Evolutionary conservation across 2,797 vertebrate species (phyloP), one percentile per base, ranked within the genome.

Genomic region (Meriones psammophilus): DNA sequence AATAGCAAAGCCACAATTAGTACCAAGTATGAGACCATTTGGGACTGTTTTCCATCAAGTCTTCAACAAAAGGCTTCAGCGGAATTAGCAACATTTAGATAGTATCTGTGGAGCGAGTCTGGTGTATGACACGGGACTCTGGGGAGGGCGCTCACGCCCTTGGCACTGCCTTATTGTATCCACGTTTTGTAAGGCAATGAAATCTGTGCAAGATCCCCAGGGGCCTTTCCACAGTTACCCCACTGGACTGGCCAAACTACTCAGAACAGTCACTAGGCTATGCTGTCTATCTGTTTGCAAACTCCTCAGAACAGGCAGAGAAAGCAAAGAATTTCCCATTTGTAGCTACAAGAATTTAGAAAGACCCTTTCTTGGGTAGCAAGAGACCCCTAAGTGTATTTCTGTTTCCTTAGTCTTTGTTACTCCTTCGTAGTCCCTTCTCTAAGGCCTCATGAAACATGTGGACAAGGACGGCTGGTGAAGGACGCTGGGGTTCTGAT

Each of bases 11-110:
- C 79, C n/a, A 81, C 46, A 46, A 92, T 14, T 74, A 93, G 50
- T 92, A 18, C 80, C 83, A n/a, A 56, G 60, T 62, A 92, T 79
- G 73, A 96, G 77, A 68, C 22, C 46, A n/a, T 2, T 69, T 28
- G 92, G 71, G 89, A 86, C 86, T 46, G 64, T 5, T 56, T 89
- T 66, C 14, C 46, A 60, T 83, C n/a, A 83, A 78, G 91, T 93
- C 91, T 89, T 69, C 39, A 83, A 94, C 42, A 50, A 81, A 91
- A 96, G 71, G 28, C 50, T 62, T 17, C n/a, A 46, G 60, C 56
- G 50, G 42, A 71, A 83, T 92, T n/a, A 46, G 66, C 22, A 88
- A 62, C 46, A 91, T 84, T 93, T 78, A 50, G 66, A 54, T 73
- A 62, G 66, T 42, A 62, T 14, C 58, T 15, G 68, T n/a, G 66